Evolutionary conservation across 1,140 invertebrate genomes (phyloP).

Genomic region (Drosophila truncata): DNA sequence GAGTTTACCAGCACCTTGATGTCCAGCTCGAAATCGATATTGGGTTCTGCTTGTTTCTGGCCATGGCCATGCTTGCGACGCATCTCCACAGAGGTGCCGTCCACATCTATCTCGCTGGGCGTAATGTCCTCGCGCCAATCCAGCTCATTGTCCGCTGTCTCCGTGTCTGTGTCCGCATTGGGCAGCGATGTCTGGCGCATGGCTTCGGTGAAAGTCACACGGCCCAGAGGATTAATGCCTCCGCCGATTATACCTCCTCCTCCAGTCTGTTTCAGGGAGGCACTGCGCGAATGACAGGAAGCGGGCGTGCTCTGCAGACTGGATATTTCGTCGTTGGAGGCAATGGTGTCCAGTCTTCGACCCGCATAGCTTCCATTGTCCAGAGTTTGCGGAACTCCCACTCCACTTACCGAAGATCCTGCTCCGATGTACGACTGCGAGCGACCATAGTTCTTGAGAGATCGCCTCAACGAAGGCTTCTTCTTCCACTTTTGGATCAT

Average conservation of each 20-base stretch:
- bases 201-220: conserved; percentile 81
- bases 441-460: conserved; percentile 76
- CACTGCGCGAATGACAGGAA: conserved; percentile 90
- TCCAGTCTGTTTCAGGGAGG: conserved; percentile 88
- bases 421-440: conserved; percentile 79
- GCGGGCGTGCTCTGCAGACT: conserved; percentile 90
- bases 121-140: conserved; percentile 86
- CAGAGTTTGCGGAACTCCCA: conserved; percentile 45
- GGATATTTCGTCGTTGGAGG: conserved; percentile 85
- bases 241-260: conserved; percentile 20
- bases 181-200: conserved; percentile 89
- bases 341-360: conserved; percentile 76
- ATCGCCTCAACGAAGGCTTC: conserved; percentile 73
- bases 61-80: conserved; percentile 86
- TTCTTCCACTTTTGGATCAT: conserved; percentile 85
- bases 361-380: conserved; percentile 71
- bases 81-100: conserved; percentile 88
- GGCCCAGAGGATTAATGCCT: conserved; percentile 39
- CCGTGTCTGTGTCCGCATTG: conserved; percentile 89
- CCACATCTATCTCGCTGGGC: conserved; percentile 87
- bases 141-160: conserved; percentile 87
- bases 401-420: conserved; percentile 29
- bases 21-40: conserved; percentile 98
- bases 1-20: conserved; percentile 98
- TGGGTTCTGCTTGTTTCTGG: conserved; percentile 92